Conservation (phyloP, 1,140 invertebrate species). For the Tetramorium simillimum region DNA sequence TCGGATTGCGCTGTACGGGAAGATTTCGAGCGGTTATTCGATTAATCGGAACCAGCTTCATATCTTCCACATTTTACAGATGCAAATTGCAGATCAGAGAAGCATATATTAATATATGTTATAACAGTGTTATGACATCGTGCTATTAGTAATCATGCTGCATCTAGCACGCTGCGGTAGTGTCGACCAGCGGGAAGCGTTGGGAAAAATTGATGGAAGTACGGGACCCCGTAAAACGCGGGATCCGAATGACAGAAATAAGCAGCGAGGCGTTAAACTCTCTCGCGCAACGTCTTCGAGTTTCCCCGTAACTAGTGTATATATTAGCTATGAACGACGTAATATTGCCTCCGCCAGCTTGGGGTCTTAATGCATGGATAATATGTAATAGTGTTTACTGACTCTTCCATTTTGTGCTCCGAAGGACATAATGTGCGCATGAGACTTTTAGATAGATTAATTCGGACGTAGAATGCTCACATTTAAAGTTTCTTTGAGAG, state of each 20-base stretch:
- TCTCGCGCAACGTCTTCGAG: background rate
- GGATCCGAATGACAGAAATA: slow-evolving; percentile 3
- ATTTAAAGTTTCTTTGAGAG: slow-evolving; percentile 14
- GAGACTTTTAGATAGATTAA: slow-evolving; percentile 1
- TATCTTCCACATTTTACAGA: background rate
- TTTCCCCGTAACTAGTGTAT: background rate
- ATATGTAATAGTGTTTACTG: slow-evolving; percentile 23
- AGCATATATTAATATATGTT: background rate
- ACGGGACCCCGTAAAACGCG: background rate
- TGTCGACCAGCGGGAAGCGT: background rate
- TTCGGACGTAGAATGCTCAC: background rate
- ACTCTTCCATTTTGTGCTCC: background rate
- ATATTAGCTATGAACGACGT: slow-evolving; percentile 5
- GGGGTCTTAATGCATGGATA: slow-evolving; percentile 17
- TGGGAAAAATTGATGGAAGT: slow-evolving; percentile 16
- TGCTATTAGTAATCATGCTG: background rate
- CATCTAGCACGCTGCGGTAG: too few species aligned
- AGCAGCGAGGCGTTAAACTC: slow-evolving; percentile 12
- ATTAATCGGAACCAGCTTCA: background rate
- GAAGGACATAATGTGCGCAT: background rate
- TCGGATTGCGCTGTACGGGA: background rate
- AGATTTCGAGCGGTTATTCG: background rate
- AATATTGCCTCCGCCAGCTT: slow-evolving; percentile 8
- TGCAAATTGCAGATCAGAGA: background rate
- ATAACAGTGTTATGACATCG: background rate